Percentiles rank a stretch among this genome's conserved stretches.
Conservation (phyloP, 2,797 vertebrate species). For the Acanthurus leucopareius region DNA sequence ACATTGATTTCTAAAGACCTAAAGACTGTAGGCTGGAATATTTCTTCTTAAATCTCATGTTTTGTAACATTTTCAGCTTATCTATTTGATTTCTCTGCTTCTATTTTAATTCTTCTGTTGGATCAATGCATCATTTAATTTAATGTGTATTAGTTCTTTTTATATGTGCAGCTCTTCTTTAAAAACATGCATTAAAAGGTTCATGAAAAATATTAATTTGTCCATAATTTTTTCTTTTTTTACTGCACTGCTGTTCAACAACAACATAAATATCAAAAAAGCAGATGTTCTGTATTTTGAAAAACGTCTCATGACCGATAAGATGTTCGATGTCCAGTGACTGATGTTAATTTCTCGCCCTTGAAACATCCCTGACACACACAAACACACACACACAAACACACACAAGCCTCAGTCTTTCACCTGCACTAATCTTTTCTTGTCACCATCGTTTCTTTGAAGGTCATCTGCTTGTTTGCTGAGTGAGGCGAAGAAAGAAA, state of each 20-base stretch:
- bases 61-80: too few species aligned
- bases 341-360: conserved; percentile 22
- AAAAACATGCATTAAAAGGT: not conserved
- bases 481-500: conserved; percentile 3
- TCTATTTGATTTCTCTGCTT: not conserved
- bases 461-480: conserved; percentile 56
- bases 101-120: too few species aligned
- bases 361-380: not conserved
- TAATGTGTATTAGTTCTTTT: not conserved
- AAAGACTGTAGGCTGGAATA: not conserved
- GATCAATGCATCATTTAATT: not conserved
- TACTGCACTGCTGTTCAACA: not conserved
- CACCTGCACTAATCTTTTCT: conserved; percentile 40
- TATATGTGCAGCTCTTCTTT: not conserved
- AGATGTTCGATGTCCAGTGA: not conserved
- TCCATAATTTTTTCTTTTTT: not conserved
- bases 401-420: conserved; percentile 26
- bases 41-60: too few species aligned
- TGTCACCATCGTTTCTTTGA: conserved; percentile 58
- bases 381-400: conserved; percentile 1
- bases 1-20: not conserved
- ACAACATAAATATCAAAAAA: not conserved
- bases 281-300: too few species aligned
- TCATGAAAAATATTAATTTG: too few species aligned
- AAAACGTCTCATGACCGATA: too few species aligned